A percentile compares a stretch with the other conserved stretches of the same genome.
Conservation (phyloP, 2,888 invertebrate genomes). For the Acanthoscelides obtectus region DNA sequence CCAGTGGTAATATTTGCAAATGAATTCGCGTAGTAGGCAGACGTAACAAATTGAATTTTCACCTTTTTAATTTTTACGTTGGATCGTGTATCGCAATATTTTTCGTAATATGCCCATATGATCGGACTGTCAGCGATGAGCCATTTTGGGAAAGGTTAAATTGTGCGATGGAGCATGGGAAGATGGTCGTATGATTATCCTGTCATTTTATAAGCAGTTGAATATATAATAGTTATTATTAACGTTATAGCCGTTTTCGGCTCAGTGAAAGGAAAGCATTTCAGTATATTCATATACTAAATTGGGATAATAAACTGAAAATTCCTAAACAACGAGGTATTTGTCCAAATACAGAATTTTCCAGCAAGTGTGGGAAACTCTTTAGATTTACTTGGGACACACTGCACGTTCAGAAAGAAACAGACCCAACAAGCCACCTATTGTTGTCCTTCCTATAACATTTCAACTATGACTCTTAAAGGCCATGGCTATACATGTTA, state of each 20-base stretch:
- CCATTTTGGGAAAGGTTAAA: neutral
- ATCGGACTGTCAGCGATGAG: neutral
- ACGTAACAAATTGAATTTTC: neutral
- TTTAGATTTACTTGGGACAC: too few species aligned
- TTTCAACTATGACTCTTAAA: too few species aligned
- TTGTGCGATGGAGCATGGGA: neutral
- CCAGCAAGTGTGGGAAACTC: too few species aligned
- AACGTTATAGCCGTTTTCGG: neutral
- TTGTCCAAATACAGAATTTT: too few species aligned
- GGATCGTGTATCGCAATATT: neutral
- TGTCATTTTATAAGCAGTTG: neutral
- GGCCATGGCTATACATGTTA: too few species aligned
- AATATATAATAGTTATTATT: neutral
- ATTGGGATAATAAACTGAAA: too few species aligned
- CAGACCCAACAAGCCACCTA: too few species aligned
- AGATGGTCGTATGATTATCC: neutral
- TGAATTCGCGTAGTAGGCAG: neutral
- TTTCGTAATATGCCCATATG: neutral
- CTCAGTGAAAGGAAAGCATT: neutral
- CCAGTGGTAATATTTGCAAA: neutral
- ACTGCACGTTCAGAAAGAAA: too few species aligned
- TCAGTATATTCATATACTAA: too few species aligned
- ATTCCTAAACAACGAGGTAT: too few species aligned
- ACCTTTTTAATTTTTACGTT: neutral
- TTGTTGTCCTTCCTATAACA: too few species aligned